These are phyloP conservation scores for Vannuccia rotundouncinata DNA, from an alignment of 2,888 invertebrate species.

Conservation along the genomic window DNA sequence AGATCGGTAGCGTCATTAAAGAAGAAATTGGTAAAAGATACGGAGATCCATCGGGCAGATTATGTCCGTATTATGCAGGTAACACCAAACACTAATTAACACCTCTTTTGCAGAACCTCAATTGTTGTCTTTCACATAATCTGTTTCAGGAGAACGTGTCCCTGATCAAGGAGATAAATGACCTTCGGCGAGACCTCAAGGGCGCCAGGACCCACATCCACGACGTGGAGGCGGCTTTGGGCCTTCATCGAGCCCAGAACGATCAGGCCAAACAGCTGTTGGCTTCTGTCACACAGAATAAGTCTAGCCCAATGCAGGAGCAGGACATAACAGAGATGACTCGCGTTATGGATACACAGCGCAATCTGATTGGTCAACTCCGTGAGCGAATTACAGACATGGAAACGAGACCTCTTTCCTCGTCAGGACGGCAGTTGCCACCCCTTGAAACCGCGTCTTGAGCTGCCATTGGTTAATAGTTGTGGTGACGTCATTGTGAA, in stretches of 20 bases:
- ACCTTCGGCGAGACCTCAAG: conserved; percentile 66
- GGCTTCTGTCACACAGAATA: conserved; percentile 61
- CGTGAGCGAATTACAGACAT: conserved; percentile 46
- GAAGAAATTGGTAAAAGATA: conserved; percentile 58
- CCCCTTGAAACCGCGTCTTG: background rate
- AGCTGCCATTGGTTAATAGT: too few species aligned
- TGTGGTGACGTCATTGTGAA: too few species aligned
- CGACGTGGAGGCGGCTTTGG: conserved; percentile 64
- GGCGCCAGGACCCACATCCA: conserved; percentile 63
- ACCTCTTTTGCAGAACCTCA: too few species aligned
- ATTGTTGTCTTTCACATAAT: background rate
- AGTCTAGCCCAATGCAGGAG: conserved; percentile 60
- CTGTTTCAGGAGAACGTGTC: conserved; percentile 66
- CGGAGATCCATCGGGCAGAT: conserved; percentile 59
- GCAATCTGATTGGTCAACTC: conserved; percentile 58
- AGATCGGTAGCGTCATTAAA: conserved; percentile 62
- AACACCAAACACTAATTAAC: too few species aligned
- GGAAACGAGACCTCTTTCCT: conserved; percentile 46
- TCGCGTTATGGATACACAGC: conserved; percentile 57
- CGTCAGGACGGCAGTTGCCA: conserved; percentile 46
- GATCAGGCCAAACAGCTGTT: conserved; percentile 42
- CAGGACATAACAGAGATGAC: conserved; percentile 62
- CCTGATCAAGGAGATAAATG: conserved; percentile 71
- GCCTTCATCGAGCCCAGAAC: conserved; percentile 35
- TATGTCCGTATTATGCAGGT: conserved; percentile 66